Percentiles rank a stretch among this genome's conserved stretches.
These are phyloP conservation scores for Xestobium rufovillosum DNA, from an alignment of 2,888 invertebrate species.

Conservation along the genomic window DNA sequence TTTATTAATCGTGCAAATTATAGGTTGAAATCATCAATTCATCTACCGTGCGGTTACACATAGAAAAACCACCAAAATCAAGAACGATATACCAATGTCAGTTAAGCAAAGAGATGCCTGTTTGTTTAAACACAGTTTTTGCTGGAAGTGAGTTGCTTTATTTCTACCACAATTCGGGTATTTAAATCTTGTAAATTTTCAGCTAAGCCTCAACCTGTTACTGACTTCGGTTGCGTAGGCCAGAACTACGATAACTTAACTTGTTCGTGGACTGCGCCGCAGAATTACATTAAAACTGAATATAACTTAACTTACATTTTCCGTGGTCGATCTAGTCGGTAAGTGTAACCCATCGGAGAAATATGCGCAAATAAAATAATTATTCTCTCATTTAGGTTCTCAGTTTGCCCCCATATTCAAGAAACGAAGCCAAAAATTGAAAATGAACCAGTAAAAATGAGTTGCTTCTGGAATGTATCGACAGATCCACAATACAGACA, in stretches of 20 bases:
- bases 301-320: constrained; percentile 48
- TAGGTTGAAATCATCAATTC: constrained; percentile 51
- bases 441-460: constrained; percentile 23
- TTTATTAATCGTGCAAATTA: constrained; percentile 5
- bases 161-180: constrained; percentile 13
- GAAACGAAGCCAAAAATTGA: neutral
- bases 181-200: constrained; percentile 27
- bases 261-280: constrained; percentile 64
- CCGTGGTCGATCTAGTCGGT: constrained; percentile 40
- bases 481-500: constrained; percentile 51
- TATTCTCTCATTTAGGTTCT: constrained; percentile 3
- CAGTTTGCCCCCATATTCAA: neutral
- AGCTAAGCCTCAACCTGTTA: constrained; percentile 56
- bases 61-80: constrained; percentile 47
- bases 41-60: constrained; percentile 54
- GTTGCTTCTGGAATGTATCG: constrained; percentile 46
- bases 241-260: constrained; percentile 65
- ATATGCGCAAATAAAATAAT: constrained; percentile 39
- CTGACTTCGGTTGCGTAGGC: constrained; percentile 66
- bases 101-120: constrained; percentile 36
- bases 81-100: constrained; percentile 51
- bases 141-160: constrained; percentile 49
- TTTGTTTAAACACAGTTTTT: constrained; percentile 50
- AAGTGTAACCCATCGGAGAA: constrained; percentile 31
- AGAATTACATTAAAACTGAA: constrained; percentile 50